Base-by-base conservation (phyloP, 2,113 vertebrate species). In the Callopanchax toddi region DNA sequence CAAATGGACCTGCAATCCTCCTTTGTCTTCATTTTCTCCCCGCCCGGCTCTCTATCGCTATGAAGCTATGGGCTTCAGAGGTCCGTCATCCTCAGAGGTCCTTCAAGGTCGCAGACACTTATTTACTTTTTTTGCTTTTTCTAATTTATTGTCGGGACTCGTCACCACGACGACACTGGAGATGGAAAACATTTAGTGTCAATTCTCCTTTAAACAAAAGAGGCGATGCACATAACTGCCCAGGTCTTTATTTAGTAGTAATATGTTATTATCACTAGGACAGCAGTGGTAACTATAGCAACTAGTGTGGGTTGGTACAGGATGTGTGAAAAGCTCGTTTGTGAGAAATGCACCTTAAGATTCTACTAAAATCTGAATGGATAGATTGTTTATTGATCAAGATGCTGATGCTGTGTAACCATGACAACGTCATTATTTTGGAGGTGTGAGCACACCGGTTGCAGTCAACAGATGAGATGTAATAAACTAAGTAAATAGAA, bases 11-110 rank as follows among this genome's bases (percentile, higher is more conserved):
- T 16, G 78, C 82, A 81, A 72, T 85, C 81, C 87, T 89, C 87
- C 86, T 91, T 89, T 85, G 87, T 91, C 89, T 89, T 91, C 84
- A 91, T 91, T 86, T 85, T 86, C 87, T 71, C 70, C 57, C 25
- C 25, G 62, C 50, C 76, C 6, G 6, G 5, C 51, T 39, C 74
- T 59, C 37, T 37, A 73, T 70, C 21, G 3, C 78, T 37, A 5
- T 25, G 32, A 56, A 53, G 48, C 67, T 11, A 44, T 58, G 61
- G 43, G 61, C 70, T 77, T 64, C 20, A 18, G 25, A 74, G 79
- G 37, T 80, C 68, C 76, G 81, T 87, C 86, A 87, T 84, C 86
- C 58, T 48, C 71, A 40, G 76, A 78, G 83, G 84, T 86, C 76
- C 42, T 79, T 86, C 82, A 90, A 90, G 89, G 89, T 90, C 55